phyloP scores from a whole-genome alignment of 2,797 vertebrate genomes.

The Fistularia tabacaria region DNA sequence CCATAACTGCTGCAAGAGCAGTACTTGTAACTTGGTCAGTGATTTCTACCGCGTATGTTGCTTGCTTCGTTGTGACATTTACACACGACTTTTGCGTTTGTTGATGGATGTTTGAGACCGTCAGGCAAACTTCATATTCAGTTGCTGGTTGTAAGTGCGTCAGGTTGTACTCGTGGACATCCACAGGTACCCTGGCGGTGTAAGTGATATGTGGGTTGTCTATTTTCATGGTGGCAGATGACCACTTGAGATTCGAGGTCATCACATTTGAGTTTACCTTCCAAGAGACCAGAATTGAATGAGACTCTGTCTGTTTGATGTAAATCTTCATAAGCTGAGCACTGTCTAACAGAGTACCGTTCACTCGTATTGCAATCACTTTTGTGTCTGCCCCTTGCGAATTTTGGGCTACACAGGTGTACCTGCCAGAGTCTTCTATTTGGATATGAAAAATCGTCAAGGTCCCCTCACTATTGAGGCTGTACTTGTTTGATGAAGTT shows the following conservation, averaged over 20 bases:
- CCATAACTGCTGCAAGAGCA: constrained; percentile 89
- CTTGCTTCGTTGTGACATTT: constrained; percentile 90
- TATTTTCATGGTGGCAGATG: constrained; percentile 95
- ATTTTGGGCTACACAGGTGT: constrained; percentile 94
- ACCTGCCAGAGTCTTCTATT: constrained; percentile 89
- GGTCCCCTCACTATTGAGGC: constrained; percentile 85
- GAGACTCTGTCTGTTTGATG: constrained; percentile 88
- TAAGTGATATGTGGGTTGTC: constrained; percentile 97
- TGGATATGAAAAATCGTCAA: constrained; percentile 85
- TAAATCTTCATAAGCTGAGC: constrained; percentile 92
- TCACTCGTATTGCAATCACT: constrained; percentile 87
- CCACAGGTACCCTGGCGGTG: constrained; percentile 91
- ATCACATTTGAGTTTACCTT: constrained; percentile 92
- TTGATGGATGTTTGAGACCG: constrained; percentile 89
- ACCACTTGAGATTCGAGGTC: constrained; percentile 95
- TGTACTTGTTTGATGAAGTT: constrained; percentile 86
- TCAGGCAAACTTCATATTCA: constrained; percentile 94
- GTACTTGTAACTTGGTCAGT: constrained; percentile 89
- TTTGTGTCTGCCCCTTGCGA: constrained; percentile 89
- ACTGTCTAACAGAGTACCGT: constrained; percentile 89
- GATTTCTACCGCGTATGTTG: constrained; percentile 82
- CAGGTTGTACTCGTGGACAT: constrained; percentile 95
- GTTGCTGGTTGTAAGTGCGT: constrained; percentile 93
- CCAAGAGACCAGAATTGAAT: constrained; percentile 95
- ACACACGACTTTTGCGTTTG: constrained; percentile 92